These are phyloP conservation scores for Datnioides undecimradiatus DNA, from an alignment of 2,113 vertebrate genomes.

Conservation along the genomic window DNA sequence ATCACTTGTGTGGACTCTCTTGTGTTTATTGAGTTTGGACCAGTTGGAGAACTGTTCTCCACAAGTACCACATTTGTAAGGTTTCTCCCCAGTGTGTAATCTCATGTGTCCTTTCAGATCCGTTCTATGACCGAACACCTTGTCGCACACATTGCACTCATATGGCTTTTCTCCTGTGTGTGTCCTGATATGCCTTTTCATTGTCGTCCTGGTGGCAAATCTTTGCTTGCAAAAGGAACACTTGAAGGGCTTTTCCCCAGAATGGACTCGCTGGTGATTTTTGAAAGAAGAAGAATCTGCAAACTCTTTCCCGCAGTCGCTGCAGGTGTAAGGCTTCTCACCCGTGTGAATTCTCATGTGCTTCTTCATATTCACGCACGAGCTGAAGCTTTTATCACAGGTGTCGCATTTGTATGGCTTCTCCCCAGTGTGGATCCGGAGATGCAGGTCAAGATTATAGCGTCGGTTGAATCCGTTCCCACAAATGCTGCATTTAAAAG, in stretches of 20 bases:
- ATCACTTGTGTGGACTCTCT: background rate
- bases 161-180: conserved; percentile 67
- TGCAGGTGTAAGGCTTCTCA: conserved; percentile 63
- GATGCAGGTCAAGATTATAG: conserved; percentile 55
- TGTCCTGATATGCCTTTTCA: conserved; percentile 47
- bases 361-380: conserved; percentile 53
- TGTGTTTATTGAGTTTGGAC: conserved; percentile 57
- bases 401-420: conserved; percentile 54
- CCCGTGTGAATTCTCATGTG: conserved; percentile 66
- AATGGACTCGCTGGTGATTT: conserved; percentile 61
- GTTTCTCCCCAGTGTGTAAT: conserved; percentile 56
- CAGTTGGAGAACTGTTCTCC: conserved; percentile 54
- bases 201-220: conserved; percentile 44
- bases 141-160: conserved; percentile 46
- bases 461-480: conserved; percentile 46
- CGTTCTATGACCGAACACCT: conserved; percentile 21
- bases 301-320: conserved; percentile 58
- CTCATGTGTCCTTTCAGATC: conserved; percentile 57
- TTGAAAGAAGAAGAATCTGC: conserved; percentile 43
- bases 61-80: conserved; percentile 55
- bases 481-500: conserved; percentile 61
- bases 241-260: conserved; percentile 62
- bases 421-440: conserved; percentile 62
- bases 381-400: conserved; percentile 58
- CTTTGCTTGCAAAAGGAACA: conserved; percentile 53